Percentiles rank a stretch among this genome's conserved stretches.
phyloP scores from a whole-genome alignment of 2,797 vertebrate species.

The Otus scops region DNA sequence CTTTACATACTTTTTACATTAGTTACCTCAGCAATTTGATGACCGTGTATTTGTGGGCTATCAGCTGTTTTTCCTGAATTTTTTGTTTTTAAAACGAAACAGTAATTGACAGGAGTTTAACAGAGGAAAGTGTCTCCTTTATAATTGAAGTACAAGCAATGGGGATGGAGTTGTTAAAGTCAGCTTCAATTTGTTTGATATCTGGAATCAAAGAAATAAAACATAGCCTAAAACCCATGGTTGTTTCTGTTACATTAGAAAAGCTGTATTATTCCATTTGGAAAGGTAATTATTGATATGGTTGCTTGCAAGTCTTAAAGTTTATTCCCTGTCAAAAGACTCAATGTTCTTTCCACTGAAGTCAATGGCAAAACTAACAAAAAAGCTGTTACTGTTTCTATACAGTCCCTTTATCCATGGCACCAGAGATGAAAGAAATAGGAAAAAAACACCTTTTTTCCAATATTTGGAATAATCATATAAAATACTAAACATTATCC shows the following conservation, averaged over 20 bases:
- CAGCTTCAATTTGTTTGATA: constrained; percentile 11
- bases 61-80: not conserved
- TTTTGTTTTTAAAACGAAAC: not conserved
- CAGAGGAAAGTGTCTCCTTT: not conserved
- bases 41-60: not conserved
- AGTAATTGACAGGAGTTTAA: not conserved
- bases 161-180: not conserved
- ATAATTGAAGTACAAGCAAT: not conserved
- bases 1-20: not conserved
- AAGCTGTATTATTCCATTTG: constrained; percentile 5
- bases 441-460: not conserved
- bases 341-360: not conserved
- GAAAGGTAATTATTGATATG: not conserved
- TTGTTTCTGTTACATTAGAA: not conserved
- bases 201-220: constrained; percentile 15
- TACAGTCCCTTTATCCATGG: not conserved
- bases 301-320: not conserved
- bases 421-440: not conserved
- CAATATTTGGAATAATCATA: not conserved
- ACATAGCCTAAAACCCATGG: not conserved
- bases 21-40: not conserved
- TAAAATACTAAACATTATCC: not conserved
- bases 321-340: not conserved
- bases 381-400: not conserved
- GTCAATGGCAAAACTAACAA: not conserved